Evolutionary conservation across 2,797 vertebrate genomes (phyloP), one percentile per base, ranked within the genome.

Genomic region (Danio aesculapii): DNA sequence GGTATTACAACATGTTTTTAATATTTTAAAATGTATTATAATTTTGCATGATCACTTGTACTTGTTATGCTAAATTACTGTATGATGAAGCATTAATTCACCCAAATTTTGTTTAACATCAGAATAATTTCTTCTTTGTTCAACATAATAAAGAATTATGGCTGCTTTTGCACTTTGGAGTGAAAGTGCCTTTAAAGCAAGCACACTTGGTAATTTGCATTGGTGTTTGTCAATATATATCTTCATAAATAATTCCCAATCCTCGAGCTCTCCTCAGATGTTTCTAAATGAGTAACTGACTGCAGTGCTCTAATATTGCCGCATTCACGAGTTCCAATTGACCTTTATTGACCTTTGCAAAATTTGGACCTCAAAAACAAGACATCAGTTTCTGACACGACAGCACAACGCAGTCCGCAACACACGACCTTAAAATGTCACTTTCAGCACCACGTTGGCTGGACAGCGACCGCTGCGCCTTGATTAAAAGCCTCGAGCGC

Each of bases 391-490:
- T 81, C 19, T 47, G 21, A 12, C 55, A 59, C 43, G 63, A 68
- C 49, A 75, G 2, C 66, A 74, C 6, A 57, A 47, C 8, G 46
- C 7, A 69, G 11, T 10, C 58, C 14, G n/a, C 16, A 0, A 68
- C 7, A 14, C 69, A 74, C 50, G 50, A 67, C 61, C 70, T 81
- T 49, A 81, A 50, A 50, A 66, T 74, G 52, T 49, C 58, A 46
- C 44, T 80, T 87, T 88, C 87, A 88, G 87, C 75, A 87, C 87
- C 81, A 58, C 17, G 44, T 6, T 5, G n/a, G 12, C n/a, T 71
- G 87, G 87, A 88, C 83, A 88, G 87, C 85, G 76, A 71, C 61
- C 7, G 8, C 10, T 41, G 69, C 44, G 61, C 50, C 4, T 66
- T 9, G 69, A 11, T 50, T 43, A 52, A 74, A 64, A 17, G 21